Evolutionary conservation across 2,113 vertebrate genomes (phyloP).

Genomic region (Seriola quinqueradiata): DNA sequence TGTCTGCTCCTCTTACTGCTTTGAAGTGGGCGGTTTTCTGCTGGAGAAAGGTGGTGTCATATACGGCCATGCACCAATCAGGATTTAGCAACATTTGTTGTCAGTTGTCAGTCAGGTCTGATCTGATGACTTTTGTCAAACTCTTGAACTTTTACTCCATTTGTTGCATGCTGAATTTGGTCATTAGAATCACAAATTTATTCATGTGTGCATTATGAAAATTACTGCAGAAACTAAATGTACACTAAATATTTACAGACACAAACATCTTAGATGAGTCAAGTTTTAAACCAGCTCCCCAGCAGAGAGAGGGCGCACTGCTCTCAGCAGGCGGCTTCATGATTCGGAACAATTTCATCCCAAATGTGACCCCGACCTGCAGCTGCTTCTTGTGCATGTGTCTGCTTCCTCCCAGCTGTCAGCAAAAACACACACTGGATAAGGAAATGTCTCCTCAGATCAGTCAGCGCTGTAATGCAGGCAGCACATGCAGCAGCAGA

Average conservation of each 20-base stretch:
- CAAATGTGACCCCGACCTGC: slow-evolving; percentile 53
- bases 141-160: neutral
- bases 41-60: neutral
- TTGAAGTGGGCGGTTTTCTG: neutral
- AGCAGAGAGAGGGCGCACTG: neutral
- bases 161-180: neutral
- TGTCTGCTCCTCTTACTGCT: neutral
- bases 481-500: slow-evolving; percentile 33
- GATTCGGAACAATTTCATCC: slow-evolving; percentile 20
- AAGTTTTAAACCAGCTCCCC: neutral
- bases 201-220: neutral
- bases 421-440: slow-evolving; percentile 12
- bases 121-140: neutral
- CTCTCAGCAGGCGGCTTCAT: neutral
- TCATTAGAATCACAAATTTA: neutral
- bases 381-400: slow-evolving; percentile 65
- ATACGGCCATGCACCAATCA: neutral
- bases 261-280: neutral
- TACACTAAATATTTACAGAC: neutral
- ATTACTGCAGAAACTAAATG: neutral
- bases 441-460: slow-evolving; percentile 56
- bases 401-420: slow-evolving; percentile 74
- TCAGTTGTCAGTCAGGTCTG: neutral
- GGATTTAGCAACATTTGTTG: slow-evolving; percentile 1
- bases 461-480: slow-evolving; percentile 39